Evolutionary conservation across 2,797 vertebrate species (phyloP).

Genomic region (Ciconia nigra): DNA sequence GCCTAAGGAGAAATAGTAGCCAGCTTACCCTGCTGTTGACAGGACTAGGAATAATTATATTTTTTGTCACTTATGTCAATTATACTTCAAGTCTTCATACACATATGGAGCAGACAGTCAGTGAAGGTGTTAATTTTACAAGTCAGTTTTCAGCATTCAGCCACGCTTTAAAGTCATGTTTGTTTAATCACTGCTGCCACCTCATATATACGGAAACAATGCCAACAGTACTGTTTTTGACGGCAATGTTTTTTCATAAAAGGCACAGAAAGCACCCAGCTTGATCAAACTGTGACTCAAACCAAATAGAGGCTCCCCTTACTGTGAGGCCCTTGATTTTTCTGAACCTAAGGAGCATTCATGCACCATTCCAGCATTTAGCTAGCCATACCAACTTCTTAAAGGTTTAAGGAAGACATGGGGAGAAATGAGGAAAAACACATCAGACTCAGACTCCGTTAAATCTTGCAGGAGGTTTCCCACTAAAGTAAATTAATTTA

Average conservation of each 20-base stretch:
- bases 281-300: neutral
- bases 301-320: neutral
- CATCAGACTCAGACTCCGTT: neutral
- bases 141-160: neutral
- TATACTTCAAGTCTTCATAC: neutral
- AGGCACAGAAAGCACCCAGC: neutral
- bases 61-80: neutral
- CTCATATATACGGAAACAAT: neutral
- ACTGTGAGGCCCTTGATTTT: neutral
- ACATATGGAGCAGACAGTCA: neutral
- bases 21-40: neutral
- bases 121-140: neutral
- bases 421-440: neutral
- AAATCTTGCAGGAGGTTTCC: neutral
- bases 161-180: neutral
- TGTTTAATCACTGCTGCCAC: constrained; percentile 38
- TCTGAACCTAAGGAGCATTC: neutral
- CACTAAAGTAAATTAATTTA: neutral
- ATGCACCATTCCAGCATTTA: neutral
- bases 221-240: neutral
- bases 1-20: neutral
- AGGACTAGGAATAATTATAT: neutral
- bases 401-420: neutral
- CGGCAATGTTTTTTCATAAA: neutral
- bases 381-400: neutral